Percentiles rank a stretch among this genome's conserved stretches.
Evolutionary conservation across 1,140 invertebrate species (phyloP).

Genomic region (Drosophila bipectinata): DNA sequence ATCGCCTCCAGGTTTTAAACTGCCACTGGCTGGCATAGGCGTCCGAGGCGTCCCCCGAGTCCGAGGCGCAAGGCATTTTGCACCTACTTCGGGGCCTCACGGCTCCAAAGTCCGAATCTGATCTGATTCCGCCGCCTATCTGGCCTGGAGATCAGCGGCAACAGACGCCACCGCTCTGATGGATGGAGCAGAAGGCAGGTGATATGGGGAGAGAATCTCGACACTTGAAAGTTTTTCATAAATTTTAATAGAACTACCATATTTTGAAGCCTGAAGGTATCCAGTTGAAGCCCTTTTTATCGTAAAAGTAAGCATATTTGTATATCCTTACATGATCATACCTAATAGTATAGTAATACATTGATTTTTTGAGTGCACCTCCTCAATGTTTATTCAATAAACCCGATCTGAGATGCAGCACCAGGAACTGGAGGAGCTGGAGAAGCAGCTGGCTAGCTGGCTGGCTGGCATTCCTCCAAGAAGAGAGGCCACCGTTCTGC

Average conservation of each 20-base stretch:
- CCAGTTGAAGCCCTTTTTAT: no score
- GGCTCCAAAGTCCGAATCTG: slow-evolving; percentile 67
- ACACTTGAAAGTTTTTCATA: slow-evolving; percentile 9
- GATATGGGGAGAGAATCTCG: neutral
- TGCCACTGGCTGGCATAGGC: slow-evolving; percentile 15
- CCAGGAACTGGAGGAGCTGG: slow-evolving; percentile 15
- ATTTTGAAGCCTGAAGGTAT: no score
- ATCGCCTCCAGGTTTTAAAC: slow-evolving; percentile 30
- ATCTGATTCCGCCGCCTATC: slow-evolving; percentile 81
- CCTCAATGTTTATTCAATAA: slow-evolving; percentile 82
- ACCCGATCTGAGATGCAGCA: slow-evolving; percentile 65
- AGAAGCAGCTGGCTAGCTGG: slow-evolving; percentile 32
- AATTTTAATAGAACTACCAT: no score
- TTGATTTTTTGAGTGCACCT: slow-evolving; percentile 31
- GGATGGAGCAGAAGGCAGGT: slow-evolving; percentile 20
- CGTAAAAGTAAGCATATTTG: no score
- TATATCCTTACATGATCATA: no score
- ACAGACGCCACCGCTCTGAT: slow-evolving; percentile 62
- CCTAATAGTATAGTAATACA: neutral
- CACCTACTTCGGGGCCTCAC: slow-evolving; percentile 62
- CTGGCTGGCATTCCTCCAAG: slow-evolving; percentile 50
- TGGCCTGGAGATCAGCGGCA: slow-evolving; percentile 51
- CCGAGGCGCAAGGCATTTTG: slow-evolving; percentile 81
- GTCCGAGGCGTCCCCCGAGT: slow-evolving; percentile 63
- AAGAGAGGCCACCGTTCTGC: slow-evolving; percentile 19